Evolutionary conservation across 2,797 vertebrate genomes (phyloP).

Genomic region (Gymnocypris eckloni): DNA sequence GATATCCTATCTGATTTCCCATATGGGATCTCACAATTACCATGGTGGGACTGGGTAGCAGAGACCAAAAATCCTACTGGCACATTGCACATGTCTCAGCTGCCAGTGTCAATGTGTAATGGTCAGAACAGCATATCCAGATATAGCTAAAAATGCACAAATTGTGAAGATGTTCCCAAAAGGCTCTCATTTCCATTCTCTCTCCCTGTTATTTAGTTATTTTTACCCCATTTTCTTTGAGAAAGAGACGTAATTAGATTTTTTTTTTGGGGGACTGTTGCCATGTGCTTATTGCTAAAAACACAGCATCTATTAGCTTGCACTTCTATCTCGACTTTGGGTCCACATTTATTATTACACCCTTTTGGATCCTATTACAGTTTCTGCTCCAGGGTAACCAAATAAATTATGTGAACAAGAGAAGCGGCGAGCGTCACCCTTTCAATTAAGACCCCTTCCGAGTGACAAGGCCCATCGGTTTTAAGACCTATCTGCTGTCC

Average conservation of each 20-base stretch:
- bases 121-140: slow-evolving; percentile 42
- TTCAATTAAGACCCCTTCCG: slow-evolving; percentile 69
- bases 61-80: slow-evolving; percentile 7
- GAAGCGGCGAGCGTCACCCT: slow-evolving; percentile 54
- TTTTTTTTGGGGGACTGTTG: neutral
- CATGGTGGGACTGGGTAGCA: neutral
- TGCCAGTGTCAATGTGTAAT: slow-evolving; percentile 45
- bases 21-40: slow-evolving; percentile 42
- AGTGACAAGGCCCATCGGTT: slow-evolving; percentile 66
- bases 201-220: neutral
- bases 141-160: slow-evolving; percentile 41
- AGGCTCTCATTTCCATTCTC: neutral
- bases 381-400: slow-evolving; percentile 21
- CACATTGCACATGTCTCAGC: slow-evolving; percentile 44
- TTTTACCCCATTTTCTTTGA: neutral
- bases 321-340: neutral
- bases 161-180: slow-evolving; percentile 41
- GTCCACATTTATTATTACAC: slow-evolving; percentile 35
- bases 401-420: slow-evolving; percentile 53
- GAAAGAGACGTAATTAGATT: slow-evolving; percentile 14
- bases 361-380: slow-evolving; percentile 13
- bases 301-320: slow-evolving; percentile 3
- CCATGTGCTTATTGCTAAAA: slow-evolving; percentile 17
- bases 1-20: slow-evolving; percentile 11
- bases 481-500: slow-evolving; percentile 63